phyloP scores from a whole-genome alignment of 2,797 vertebrate species.

The Anniella stebbinsi region DNA sequence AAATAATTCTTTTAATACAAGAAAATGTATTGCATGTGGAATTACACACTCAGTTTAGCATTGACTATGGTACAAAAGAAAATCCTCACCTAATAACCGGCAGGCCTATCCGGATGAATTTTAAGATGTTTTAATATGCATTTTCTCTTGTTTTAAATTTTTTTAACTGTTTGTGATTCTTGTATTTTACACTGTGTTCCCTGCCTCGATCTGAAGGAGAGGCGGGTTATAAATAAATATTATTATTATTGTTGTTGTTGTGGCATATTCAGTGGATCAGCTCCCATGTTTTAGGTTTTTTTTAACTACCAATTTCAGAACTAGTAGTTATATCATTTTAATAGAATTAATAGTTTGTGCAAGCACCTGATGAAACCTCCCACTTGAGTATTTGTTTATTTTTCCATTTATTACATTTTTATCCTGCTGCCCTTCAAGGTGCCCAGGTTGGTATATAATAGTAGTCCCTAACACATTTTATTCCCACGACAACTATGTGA shows the following conservation, averaged over 20 bases:
- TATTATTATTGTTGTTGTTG: too few relatives aligned
- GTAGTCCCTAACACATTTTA: background rate
- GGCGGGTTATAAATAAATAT: too few relatives aligned
- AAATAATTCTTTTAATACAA: background rate
- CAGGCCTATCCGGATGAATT: too few relatives aligned
- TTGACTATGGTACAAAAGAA: background rate
- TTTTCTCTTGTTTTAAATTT: too few relatives aligned
- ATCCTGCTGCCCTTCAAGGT: background rate
- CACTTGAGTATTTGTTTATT: too few relatives aligned
- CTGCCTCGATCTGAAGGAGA: too few relatives aligned
- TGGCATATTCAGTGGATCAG: background rate
- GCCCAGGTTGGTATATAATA: background rate
- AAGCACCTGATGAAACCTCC: background rate
- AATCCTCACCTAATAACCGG: background rate
- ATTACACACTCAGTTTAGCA: background rate
- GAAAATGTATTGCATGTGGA: constrained; percentile 31
- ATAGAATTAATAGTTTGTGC: background rate
- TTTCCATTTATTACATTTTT: background rate
- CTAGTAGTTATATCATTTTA: background rate
- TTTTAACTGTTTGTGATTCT: too few relatives aligned
- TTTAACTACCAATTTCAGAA: background rate
- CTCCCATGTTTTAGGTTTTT: background rate
- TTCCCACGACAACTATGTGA: background rate
- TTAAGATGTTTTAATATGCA: too few relatives aligned
- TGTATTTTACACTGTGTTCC: too few relatives aligned